phyloP scores from a whole-genome alignment of 2,113 vertebrate genomes.

The Ailuropoda melanoleuca region DNA sequence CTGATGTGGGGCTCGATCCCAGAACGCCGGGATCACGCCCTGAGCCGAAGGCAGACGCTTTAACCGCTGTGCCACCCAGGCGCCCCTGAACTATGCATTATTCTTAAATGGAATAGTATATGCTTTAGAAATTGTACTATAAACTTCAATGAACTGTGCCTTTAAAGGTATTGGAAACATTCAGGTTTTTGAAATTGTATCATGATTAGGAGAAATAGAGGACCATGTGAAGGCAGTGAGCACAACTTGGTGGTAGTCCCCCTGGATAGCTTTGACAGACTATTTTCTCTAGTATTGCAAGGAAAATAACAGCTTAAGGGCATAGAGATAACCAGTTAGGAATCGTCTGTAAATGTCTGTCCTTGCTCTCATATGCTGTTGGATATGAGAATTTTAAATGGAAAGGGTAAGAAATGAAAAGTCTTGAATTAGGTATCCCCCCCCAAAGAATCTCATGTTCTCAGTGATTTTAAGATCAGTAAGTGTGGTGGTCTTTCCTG shows the following conservation, averaged over 20 bases:
- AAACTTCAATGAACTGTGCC: not conserved
- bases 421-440: not conserved
- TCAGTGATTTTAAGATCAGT: not conserved
- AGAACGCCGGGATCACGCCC: no score
- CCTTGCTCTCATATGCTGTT: not conserved
- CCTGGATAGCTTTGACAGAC: not conserved
- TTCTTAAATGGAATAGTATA: not conserved
- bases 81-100: not conserved
- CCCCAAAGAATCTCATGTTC: not conserved
- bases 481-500: not conserved
- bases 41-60: no score
- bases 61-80: no score
- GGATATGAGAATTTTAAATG: conserved; percentile 2
- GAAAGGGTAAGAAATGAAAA: not conserved
- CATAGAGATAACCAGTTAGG: not conserved
- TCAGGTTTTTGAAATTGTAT: not conserved
- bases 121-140: not conserved
- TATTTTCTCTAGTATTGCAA: not conserved
- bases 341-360: not conserved
- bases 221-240: no score
- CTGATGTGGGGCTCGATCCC: no score
- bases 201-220: not conserved
- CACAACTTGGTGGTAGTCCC: not conserved
- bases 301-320: not conserved
- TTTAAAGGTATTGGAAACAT: not conserved